Evolutionary conservation across 2,888 invertebrate genomes (phyloP), one percentile per base, ranked within the genome.

Genomic region (Pristionchus japonicus): DNA sequence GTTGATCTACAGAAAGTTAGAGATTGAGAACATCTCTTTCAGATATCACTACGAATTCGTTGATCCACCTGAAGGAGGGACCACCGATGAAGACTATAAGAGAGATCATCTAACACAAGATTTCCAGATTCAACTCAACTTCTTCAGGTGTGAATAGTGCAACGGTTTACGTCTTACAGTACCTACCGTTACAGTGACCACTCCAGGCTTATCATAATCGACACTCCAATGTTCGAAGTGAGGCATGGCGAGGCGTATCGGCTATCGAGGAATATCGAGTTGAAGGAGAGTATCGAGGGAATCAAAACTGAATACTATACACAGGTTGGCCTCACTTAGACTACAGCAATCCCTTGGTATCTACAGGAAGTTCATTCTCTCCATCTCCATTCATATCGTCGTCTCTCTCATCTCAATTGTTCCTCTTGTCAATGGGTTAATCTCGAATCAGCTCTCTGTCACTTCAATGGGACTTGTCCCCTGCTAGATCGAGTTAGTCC

Each of bases 171-270:
- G 20, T 9, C 23, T 13, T 13, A 70, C 13, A 23, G 1, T 3
- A 20, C 7, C 2, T 20, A 31, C 15, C 34, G 40, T 77, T 77
- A 3, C 23, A 77, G 77, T 77, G 23, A 77, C 1, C 43, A 77
- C 23, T 43, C 77, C 0, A 40, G 40, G n/a, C 7, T 9, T n/a
- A 77, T 77, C 37, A 6, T 77, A 31, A 77, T 77, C 20, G 77
- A 77, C 9, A 77, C 77, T 77, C 77, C 77, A 23, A 77, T 77
- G 77, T 77, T 43, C 31, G 77, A 77, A 43, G 77, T 77, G 43
- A 77, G 77, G n/a, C 17, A 34, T 70, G 31, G 34, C 31, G 37
- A 37, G 37, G 31, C 70, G 3, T 70, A 70, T 70, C 31, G 37
- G 20, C 70, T 70, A 34, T 34, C 70, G 70, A 70, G 34, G 34